phyloP scores from a whole-genome alignment of 2,797 vertebrate genomes.

The Pempheris klunzingeri region DNA sequence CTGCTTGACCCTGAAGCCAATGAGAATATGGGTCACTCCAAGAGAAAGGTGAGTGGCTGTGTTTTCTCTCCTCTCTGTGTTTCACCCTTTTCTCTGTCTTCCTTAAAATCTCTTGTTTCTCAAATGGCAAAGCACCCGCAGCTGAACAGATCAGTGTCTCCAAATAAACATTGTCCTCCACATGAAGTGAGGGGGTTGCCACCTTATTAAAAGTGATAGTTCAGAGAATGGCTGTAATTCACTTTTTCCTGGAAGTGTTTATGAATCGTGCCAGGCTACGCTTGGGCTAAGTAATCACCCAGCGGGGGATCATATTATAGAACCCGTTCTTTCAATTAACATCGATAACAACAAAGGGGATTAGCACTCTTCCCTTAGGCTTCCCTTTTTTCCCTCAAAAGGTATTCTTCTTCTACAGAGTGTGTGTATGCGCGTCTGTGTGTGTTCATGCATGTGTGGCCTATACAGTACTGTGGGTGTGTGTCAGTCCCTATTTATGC shows the following conservation, averaged over 20 bases:
- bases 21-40: slow-evolving; percentile 26
- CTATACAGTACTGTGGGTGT: slow-evolving; percentile 23
- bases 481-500: slow-evolving; percentile 14
- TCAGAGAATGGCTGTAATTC: slow-evolving; percentile 55
- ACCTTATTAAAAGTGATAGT: slow-evolving; percentile 59
- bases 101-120: slow-evolving; percentile 19
- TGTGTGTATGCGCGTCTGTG: slow-evolving; percentile 14
- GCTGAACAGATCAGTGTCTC: slow-evolving; percentile 44
- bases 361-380: slow-evolving; percentile 59
- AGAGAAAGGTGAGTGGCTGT: slow-evolving; percentile 3
- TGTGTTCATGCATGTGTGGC: not conserved
- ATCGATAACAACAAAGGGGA: slow-evolving; percentile 75
- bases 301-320: slow-evolving; percentile 69
- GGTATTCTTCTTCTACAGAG: slow-evolving; percentile 35
- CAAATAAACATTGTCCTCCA: slow-evolving; percentile 30
- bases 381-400: slow-evolving; percentile 43
- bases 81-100: not conserved
- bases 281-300: slow-evolving; percentile 68
- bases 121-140: slow-evolving; percentile 16
- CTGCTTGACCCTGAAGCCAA: slow-evolving; percentile 42
- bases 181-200: slow-evolving; percentile 26
- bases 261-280: slow-evolving; percentile 56
- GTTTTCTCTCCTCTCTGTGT: slow-evolving; percentile 22
- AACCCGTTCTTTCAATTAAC: slow-evolving; percentile 80
- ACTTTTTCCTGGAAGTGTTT: slow-evolving; percentile 75